Conservation (phyloP, 2,888 invertebrate genomes). For the Dysmachus trigonus region DNA sequence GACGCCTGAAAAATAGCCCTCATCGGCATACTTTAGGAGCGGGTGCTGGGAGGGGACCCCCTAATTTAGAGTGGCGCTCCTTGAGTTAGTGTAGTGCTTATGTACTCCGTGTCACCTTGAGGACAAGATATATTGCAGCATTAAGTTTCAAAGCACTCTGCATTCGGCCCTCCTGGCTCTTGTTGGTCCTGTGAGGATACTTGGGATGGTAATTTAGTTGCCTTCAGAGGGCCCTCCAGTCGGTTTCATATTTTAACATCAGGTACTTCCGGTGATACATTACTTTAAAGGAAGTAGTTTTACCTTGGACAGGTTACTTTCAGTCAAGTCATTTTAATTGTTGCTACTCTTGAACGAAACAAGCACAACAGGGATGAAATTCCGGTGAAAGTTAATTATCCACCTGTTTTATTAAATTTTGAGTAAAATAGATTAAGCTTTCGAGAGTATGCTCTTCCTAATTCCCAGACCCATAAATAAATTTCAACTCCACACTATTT, state of each 20-base stretch:
- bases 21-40: background rate
- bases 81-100: slow-evolving; percentile 4
- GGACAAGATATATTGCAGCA: slow-evolving; percentile 7
- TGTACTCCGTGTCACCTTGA: background rate
- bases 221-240: background rate
- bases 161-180: background rate
- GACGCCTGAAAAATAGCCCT: slow-evolving; percentile 1
- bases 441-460: too few relatives aligned
- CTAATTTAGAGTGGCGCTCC: slow-evolving; percentile 8
- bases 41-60: too few relatives aligned
- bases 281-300: background rate
- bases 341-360: background rate
- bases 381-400: background rate
- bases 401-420: too few relatives aligned
- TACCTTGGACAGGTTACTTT: background rate
- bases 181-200: background rate
- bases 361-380: background rate
- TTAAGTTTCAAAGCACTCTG: slow-evolving; percentile 5
- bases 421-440: too few relatives aligned
- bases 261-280: background rate
- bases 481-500: too few relatives aligned
- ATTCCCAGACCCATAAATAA: too few relatives aligned
- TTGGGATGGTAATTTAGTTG: background rate
- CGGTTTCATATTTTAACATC: background rate
- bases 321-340: background rate